A percentile compares a stretch with the other conserved stretches of the same genome.
These are phyloP conservation scores for Heliothis peltigera DNA, from an alignment of 2,888 invertebrate genomes.

Conservation along the genomic window DNA sequence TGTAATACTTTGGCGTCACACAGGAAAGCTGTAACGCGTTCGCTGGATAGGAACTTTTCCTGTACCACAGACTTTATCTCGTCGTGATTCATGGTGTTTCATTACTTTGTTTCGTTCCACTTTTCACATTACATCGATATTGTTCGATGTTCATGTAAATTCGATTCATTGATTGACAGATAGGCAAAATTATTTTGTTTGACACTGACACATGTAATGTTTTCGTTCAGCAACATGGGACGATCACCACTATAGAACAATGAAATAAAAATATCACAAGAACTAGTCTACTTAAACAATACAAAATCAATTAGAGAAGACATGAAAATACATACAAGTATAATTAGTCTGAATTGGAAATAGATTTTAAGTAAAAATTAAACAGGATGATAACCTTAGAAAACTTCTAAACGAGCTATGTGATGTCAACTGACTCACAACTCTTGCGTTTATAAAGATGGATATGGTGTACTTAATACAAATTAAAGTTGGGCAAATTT, in stretches of 20 bases:
- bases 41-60: constrained; percentile 87
- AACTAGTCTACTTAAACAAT: too few species aligned
- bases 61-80: constrained; percentile 86
- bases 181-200: constrained; percentile 46
- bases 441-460: too few species aligned
- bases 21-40: constrained; percentile 84
- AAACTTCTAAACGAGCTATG: too few species aligned
- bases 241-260: not conserved
- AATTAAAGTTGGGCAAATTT: too few species aligned
- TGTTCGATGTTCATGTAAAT: constrained; percentile 55
- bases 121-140: constrained; percentile 51
- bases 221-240: constrained; percentile 37
- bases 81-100: constrained; percentile 85
- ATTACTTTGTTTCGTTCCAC: constrained; percentile 51
- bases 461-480: too few species aligned
- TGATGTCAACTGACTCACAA: too few species aligned
- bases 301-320: too few species aligned
- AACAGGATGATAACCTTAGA: too few species aligned
- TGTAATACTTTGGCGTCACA: constrained; percentile 86
- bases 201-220: constrained; percentile 42
- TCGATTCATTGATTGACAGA: constrained; percentile 61
- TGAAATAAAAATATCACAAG: too few species aligned
- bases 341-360: too few species aligned
- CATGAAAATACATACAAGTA: too few species aligned
- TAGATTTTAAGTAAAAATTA: too few species aligned